phyloP scores from a whole-genome alignment of 2,888 invertebrate genomes.

The Odontothrips loti region DNA sequence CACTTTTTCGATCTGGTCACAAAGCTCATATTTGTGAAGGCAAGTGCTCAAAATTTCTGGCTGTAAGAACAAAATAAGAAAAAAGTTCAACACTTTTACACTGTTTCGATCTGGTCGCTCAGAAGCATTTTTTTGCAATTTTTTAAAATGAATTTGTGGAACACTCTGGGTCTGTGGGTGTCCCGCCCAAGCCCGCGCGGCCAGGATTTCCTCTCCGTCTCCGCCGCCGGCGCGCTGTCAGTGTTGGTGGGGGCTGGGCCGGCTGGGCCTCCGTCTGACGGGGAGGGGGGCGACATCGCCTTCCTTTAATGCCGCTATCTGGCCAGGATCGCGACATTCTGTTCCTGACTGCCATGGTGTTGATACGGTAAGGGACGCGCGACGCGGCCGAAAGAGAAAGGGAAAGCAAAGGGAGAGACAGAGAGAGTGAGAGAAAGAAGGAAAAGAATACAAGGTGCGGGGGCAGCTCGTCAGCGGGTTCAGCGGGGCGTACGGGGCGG shows the following conservation, averaged over 20 bases:
- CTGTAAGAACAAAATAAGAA: too few species aligned
- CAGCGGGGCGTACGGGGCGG: too few species aligned
- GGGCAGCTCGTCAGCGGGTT: too few species aligned
- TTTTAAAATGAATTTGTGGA: too few species aligned
- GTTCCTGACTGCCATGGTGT: conserved; percentile 24
- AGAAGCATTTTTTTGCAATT: too few species aligned
- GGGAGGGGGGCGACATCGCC: neutral
- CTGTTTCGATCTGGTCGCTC: too few species aligned
- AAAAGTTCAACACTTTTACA: too few species aligned
- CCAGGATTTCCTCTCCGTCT: neutral
- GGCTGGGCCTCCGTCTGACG: neutral
- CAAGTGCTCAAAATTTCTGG: too few species aligned
- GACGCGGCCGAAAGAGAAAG: neutral
- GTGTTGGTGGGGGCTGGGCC: neutral
- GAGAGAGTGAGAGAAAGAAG: neutral
- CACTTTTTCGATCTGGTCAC: too few species aligned
- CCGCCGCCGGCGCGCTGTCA: neutral
- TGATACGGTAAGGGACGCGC: conserved; percentile 9
- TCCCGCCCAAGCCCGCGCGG: too few species aligned
- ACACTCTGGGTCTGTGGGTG: too few species aligned
- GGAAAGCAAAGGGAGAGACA: neutral
- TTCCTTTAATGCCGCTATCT: neutral
- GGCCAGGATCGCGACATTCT: conserved; percentile 5
- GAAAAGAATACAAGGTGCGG: neutral
- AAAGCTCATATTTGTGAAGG: too few species aligned